Percentiles rank a stretch among this genome's conserved stretches.
These are phyloP conservation scores for Hyperoplus immaculatus DNA, from an alignment of 2,797 vertebrate genomes.

Conservation along the genomic window DNA sequence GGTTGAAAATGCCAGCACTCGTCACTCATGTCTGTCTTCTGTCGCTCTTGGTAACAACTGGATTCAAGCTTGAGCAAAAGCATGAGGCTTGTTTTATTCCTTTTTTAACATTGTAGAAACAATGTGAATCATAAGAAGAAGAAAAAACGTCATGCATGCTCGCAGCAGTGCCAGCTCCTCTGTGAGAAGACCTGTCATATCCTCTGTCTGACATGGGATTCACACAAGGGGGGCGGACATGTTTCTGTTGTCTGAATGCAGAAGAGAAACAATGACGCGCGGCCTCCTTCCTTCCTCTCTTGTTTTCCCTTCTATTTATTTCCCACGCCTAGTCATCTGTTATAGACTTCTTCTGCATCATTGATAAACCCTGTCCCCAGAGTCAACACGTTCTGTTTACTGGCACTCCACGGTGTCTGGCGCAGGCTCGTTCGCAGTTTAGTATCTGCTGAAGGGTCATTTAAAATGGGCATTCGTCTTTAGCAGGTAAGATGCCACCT, in stretches of 20 bases:
- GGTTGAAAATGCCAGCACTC: not conserved
- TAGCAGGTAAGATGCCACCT: not conserved
- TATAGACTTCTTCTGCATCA: slow-evolving; percentile 1
- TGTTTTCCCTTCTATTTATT: slow-evolving; percentile 32
- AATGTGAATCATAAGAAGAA: slow-evolving; percentile 1
- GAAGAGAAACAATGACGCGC: slow-evolving; percentile 37
- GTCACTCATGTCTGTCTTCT: not conserved
- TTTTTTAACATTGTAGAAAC: not conserved
- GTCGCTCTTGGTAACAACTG: slow-evolving; percentile 4
- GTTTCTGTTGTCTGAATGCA: slow-evolving; percentile 48
- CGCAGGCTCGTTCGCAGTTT: not conserved
- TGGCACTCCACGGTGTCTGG: not conserved
- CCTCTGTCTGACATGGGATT: slow-evolving; percentile 51
- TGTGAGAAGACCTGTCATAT: slow-evolving; percentile 52
- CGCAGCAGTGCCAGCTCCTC: slow-evolving; percentile 20
- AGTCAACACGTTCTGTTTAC: slow-evolving; percentile 43
- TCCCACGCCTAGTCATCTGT: slow-evolving; percentile 19
- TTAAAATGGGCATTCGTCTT: slow-evolving; percentile 10
- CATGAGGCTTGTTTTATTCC: not conserved
- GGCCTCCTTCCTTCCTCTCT: slow-evolving; percentile 31
- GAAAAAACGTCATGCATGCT: slow-evolving; percentile 17
- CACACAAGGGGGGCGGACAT: slow-evolving; percentile 46
- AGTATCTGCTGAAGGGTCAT: slow-evolving; percentile 15
- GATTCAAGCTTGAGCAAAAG: slow-evolving; percentile 3
- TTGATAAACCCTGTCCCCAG: slow-evolving; percentile 37